Percentiles rank a stretch among this genome's conserved stretches.
Evolutionary conservation across 2,888 invertebrate species (phyloP).

Genomic region (Agrilus mali): DNA sequence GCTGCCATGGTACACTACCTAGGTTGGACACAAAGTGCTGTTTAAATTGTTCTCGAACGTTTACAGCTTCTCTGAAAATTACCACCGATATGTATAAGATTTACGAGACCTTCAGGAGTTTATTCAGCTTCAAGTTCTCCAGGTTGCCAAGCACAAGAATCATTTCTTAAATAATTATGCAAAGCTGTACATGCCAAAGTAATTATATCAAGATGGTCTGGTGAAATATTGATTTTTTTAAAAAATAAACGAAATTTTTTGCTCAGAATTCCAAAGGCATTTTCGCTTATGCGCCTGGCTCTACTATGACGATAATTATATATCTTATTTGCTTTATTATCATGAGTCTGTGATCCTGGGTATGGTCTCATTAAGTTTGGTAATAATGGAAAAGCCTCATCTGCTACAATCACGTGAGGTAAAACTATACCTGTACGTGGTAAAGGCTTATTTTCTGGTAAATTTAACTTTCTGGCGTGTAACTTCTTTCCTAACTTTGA

Average conservation of each 20-base stretch:
- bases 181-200: constrained; percentile 1
- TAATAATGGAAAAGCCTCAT: too few relatives aligned
- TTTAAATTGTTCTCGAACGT: constrained; percentile 2
- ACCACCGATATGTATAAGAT: constrained; percentile 1
- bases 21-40: too few relatives aligned
- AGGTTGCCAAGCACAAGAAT: constrained; percentile 2
- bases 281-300: constrained; percentile 1
- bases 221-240: neutral
- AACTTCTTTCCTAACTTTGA: constrained; percentile 1
- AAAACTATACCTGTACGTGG: too few relatives aligned
- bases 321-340: neutral
- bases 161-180: constrained; percentile 5
- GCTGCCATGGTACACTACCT: too few relatives aligned
- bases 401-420: too few relatives aligned
- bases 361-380: too few relatives aligned
- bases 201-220: constrained; percentile 1
- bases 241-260: constrained; percentile 3
- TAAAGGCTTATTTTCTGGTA: neutral
- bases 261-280: constrained; percentile 3
- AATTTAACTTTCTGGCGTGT: neutral
- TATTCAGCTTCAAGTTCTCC: neutral
- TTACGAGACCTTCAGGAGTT: neutral
- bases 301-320: constrained; percentile 1
- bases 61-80: neutral
- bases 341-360: neutral